Percentiles rank a stretch among this genome's conserved stretches.
Conservation (phyloP, 2,113 vertebrate genomes). For the Panthera leo region DNA sequence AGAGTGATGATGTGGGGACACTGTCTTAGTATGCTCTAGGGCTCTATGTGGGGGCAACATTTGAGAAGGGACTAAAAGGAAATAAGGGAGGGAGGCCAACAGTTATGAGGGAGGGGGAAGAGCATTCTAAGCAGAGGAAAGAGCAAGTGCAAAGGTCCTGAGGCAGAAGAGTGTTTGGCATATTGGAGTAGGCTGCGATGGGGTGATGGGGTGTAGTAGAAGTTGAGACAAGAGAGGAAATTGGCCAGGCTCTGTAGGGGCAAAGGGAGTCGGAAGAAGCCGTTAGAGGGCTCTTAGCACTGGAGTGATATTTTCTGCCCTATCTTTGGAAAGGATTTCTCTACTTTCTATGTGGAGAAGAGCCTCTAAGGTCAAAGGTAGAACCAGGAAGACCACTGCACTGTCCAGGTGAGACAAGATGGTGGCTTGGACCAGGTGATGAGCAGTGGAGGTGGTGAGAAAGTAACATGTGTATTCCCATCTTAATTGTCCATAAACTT, state of each 20-base stretch:
- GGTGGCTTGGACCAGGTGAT: background rate
- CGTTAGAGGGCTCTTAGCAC: background rate
- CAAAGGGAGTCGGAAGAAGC: background rate
- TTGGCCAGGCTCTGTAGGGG: no score
- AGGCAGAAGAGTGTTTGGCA: background rate
- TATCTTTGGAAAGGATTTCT: background rate
- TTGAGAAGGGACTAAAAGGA: background rate
- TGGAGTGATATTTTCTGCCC: background rate
- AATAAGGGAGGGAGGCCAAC: background rate
- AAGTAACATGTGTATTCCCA: background rate
- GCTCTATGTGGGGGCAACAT: background rate
- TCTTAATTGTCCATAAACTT: background rate
- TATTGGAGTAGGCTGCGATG: background rate
- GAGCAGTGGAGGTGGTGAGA: background rate
- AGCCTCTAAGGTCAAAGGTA: background rate
- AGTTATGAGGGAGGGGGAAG: background rate
- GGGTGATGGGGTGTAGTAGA: background rate
- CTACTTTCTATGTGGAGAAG: background rate
- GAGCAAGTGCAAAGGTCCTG: background rate
- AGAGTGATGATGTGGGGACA: background rate
- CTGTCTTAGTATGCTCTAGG: background rate
- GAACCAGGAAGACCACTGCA: background rate
- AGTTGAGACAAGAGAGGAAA: background rate
- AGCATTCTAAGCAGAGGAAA: background rate
- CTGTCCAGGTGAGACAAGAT: background rate